Percentiles rank a stretch among this genome's conserved stretches.
Conservation (phyloP, 2,888 invertebrate species). For the Volucella zonaria region DNA sequence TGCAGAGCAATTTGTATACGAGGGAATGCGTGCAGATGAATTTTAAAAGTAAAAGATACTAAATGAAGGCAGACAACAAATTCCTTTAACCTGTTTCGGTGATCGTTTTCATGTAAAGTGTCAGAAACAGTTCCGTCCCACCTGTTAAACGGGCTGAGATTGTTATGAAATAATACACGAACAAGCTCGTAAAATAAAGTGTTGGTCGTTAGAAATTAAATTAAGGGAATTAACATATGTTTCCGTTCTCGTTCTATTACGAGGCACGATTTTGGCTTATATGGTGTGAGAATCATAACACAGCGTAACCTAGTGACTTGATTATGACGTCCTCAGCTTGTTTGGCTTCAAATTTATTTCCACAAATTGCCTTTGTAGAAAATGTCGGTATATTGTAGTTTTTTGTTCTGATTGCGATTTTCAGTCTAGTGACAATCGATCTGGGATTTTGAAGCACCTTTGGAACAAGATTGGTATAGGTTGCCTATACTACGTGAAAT, state of each 20-base stretch:
- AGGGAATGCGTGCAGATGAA: neutral
- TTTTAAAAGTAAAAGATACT: neutral
- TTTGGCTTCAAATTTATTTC: neutral
- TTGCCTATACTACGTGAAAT: no score
- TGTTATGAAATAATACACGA: slow-evolving; percentile 31
- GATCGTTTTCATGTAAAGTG: slow-evolving; percentile 1
- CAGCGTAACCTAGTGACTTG: slow-evolving; percentile 42
- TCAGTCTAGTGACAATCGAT: no score
- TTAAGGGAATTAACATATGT: slow-evolving; percentile 26
- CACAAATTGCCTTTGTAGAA: no score
- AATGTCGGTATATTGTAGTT: no score
- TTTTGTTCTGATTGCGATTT: no score
- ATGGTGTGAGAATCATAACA: neutral
- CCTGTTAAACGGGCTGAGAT: slow-evolving; percentile 23
- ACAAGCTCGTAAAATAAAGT: slow-evolving; percentile 5
- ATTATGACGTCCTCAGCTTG: slow-evolving; percentile 8
- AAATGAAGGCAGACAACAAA: neutral
- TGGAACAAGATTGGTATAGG: no score
- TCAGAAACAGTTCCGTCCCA: slow-evolving; percentile 43
- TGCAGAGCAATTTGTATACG: no score
- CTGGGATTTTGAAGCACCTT: no score
- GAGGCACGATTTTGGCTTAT: neutral
- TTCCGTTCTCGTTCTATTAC: neutral
- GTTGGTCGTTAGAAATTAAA: slow-evolving; percentile 27
- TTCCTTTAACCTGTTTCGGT: slow-evolving; percentile 33